phyloP scores from a whole-genome alignment of 1,140 invertebrate genomes.

The Cydia pomonella region DNA sequence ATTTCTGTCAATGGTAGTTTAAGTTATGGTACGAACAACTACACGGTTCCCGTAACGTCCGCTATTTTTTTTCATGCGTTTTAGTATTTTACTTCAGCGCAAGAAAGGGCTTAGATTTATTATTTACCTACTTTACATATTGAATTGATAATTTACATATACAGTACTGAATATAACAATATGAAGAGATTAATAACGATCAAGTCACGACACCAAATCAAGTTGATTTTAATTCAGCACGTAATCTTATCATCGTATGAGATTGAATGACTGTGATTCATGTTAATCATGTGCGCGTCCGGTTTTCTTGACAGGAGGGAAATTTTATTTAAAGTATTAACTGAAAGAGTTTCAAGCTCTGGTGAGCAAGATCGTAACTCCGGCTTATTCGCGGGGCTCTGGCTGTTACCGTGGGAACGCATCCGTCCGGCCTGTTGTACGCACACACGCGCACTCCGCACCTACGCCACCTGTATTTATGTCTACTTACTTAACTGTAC shows the following conservation, averaged over 20 bases:
- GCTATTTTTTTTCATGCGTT: not conserved
- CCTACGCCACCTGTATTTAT: slow-evolving; percentile 34
- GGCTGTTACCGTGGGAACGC: slow-evolving; percentile 69
- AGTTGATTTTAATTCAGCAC: slow-evolving; percentile 15
- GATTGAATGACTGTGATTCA: slow-evolving; percentile 24
- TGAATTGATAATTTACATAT: not conserved
- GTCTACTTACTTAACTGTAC: slow-evolving; percentile 32
- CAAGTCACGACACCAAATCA: not conserved
- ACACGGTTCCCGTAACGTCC: not conserved
- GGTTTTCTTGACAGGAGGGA: slow-evolving; percentile 12
- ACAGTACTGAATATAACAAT: not conserved
- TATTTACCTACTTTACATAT: not conserved
- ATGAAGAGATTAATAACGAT: not conserved
- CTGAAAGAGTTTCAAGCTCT: slow-evolving; percentile 60
- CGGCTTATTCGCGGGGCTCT: slow-evolving; percentile 53
- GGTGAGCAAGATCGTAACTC: slow-evolving; percentile 63
- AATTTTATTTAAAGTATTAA: slow-evolving; percentile 60
- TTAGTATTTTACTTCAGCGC: not conserved
- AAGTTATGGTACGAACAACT: slow-evolving; percentile 37
- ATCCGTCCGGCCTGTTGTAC: slow-evolving; percentile 44
- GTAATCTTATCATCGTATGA: not conserved
- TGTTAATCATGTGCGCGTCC: slow-evolving; percentile 17
- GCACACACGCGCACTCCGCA: slow-evolving; percentile 31
- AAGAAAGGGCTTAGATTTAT: not conserved
- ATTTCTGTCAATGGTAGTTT: slow-evolving; percentile 45